A percentile compares a stretch with the other conserved stretches of the same genome.
Evolutionary conservation across 2,797 vertebrate genomes (phyloP).

Genomic region (Smutsia gigantea): DNA sequence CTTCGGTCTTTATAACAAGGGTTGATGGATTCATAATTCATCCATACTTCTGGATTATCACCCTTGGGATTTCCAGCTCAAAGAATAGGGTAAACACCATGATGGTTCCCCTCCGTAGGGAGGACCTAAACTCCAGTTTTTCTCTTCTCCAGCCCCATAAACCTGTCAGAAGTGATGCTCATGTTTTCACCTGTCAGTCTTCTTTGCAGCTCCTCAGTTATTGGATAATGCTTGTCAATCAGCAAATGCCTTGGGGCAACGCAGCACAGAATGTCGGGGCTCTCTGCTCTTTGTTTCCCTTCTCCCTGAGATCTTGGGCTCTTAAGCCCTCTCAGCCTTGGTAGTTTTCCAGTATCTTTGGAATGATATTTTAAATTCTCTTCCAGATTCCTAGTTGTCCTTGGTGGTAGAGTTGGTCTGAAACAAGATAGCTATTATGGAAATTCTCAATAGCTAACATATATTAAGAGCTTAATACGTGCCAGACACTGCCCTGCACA

Average conservation of each 20-base stretch:
- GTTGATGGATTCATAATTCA: not conserved
- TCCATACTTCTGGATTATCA: not conserved
- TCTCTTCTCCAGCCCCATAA: not conserved
- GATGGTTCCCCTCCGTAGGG: not conserved
- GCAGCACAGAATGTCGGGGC: not conserved
- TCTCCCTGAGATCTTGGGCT: not conserved
- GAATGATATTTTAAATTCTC: not conserved
- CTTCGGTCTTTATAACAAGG: not conserved
- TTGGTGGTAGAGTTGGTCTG: not conserved
- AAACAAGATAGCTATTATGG: not conserved
- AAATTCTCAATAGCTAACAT: not conserved
- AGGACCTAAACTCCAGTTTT: not conserved
- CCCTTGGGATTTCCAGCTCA: not conserved
- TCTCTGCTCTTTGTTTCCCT: not conserved
- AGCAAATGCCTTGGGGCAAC: not conserved
- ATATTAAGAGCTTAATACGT: not conserved
- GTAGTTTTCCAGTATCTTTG: not conserved
- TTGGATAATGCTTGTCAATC: not conserved
- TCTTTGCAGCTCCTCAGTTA: not conserved
- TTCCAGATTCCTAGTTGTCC: not conserved
- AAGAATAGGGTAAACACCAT: not conserved
- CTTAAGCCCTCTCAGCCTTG: not conserved
- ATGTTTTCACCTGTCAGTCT: not conserved
- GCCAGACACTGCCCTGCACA: not conserved
- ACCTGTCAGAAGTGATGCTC: not conserved